Evolutionary conservation across 2,888 invertebrate species (phyloP), one percentile per base, ranked within the genome.

Genomic region (Meloe dianella): DNA sequence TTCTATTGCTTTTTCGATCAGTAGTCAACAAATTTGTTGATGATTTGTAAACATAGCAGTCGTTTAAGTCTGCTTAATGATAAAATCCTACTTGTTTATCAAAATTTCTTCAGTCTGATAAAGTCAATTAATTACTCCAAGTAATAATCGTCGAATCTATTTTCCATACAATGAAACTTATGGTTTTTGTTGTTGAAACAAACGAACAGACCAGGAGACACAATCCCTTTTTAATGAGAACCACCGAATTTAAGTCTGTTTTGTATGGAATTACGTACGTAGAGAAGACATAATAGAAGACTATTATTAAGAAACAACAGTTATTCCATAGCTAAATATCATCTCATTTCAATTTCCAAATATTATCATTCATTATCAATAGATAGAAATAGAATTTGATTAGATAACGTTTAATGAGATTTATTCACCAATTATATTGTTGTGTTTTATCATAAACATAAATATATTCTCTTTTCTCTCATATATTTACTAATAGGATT

Each of bases 171-270:
- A 51, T 51, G 20, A 24, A 7, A 22, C 12, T 22, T 41, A 17
- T 41, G 9, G 14, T 35, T 35, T 14, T 35, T 35, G 14, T 35
- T 47, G 20, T 47, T 47, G 10, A 51, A 32, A 24, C n/a, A 56
- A 14, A 20, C 17, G 35, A 63, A 61, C 63, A 65, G 64, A 64
- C 61, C 38, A 61, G 61, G 57, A 63, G 51, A 67, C 67, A 65
- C 63, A 70, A 70, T 70, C 70, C 67, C 67, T 67, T 70, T 70
- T 67, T 67, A 70, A 70, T 67, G 70, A 67, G 67, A 65, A 67
- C 61, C 12, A 24, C 70, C 57, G 61, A 59, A 67, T 67, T 66
- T 63, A 60, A 63, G 63, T 22, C 67, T 62, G 61, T 65, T 69
- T 68, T 51, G 22, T 51, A 22, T 12, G 51, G 12, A 12, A 51